A percentile compares a stretch with the other conserved stretches of the same genome.
phyloP scores from a whole-genome alignment of 2,113 vertebrate species.

The Ochotona princeps region DNA sequence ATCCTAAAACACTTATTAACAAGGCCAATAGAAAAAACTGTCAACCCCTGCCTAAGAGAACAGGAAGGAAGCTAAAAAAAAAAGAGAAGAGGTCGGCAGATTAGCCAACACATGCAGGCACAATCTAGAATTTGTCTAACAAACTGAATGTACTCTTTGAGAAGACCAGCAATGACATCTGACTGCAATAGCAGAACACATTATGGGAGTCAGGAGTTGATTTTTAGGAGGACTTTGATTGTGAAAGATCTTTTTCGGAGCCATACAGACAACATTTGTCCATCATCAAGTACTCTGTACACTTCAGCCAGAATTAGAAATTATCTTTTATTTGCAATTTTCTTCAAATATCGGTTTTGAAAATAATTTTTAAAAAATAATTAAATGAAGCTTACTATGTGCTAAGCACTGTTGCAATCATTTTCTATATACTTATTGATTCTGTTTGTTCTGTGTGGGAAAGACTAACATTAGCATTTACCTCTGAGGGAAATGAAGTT shows the following conservation, averaged over 20 bases:
- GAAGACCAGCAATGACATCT: background rate
- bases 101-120: background rate
- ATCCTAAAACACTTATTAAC: background rate
- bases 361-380: conserved; percentile 17
- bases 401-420: background rate
- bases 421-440: background rate
- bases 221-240: background rate
- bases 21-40: background rate
- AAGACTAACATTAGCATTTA: background rate
- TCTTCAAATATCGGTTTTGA: conserved; percentile 4
- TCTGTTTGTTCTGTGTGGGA: background rate
- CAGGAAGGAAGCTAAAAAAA: background rate
- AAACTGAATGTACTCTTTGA: background rate
- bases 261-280: background rate
- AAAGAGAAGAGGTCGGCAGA: background rate
- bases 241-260: background rate
- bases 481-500: background rate
- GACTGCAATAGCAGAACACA: background rate
- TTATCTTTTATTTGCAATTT: background rate
- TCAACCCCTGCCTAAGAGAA: background rate
- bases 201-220: background rate
- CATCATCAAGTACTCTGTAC: background rate
- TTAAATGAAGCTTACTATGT: background rate
- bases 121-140: background rate
- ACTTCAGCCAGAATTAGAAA: background rate